Percentiles rank a stretch among this genome's conserved stretches.
Evolutionary conservation across 1,140 invertebrate genomes (phyloP).

Genomic region (Wiebesia pumilae): DNA sequence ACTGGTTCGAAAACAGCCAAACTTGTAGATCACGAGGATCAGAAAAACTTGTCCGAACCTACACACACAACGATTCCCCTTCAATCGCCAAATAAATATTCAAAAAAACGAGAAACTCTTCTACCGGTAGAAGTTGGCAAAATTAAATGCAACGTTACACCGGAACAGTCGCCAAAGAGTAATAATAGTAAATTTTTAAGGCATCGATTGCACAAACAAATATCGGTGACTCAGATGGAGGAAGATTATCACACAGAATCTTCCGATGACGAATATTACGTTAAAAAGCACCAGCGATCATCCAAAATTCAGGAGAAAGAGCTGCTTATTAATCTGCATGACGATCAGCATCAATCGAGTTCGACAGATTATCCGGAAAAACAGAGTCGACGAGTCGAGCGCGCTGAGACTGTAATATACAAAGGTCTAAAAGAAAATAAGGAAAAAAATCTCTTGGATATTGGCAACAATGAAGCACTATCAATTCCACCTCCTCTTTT

Average conservation of each 20-base stretch:
- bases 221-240: slow-evolving; percentile 5
- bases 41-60: background rate
- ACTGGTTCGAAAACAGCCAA: background rate
- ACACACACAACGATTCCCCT: background rate
- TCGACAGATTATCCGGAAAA: slow-evolving; percentile 25
- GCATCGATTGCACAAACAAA: slow-evolving; percentile 45
- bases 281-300: background rate
- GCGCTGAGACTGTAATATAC: slow-evolving; percentile 66
- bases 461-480: background rate
- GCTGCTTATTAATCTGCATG: slow-evolving; percentile 9
- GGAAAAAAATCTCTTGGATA: slow-evolving; percentile 48
- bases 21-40: background rate
- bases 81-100: background rate
- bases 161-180: background rate
- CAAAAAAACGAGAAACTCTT: background rate
- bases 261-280: slow-evolving; percentile 43
- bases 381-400: slow-evolving; percentile 57
- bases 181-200: background rate
- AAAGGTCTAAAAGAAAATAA: slow-evolving; percentile 59
- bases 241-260: slow-evolving; percentile 27
- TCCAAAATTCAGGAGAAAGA: slow-evolving; percentile 35
- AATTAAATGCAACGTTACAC: background rate
- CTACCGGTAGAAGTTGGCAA: background rate
- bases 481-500: slow-evolving; percentile 43
- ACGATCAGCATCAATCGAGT: background rate